phyloP scores from a whole-genome alignment of 1,140 invertebrate species.

The Triops longicaudatus region DNA sequence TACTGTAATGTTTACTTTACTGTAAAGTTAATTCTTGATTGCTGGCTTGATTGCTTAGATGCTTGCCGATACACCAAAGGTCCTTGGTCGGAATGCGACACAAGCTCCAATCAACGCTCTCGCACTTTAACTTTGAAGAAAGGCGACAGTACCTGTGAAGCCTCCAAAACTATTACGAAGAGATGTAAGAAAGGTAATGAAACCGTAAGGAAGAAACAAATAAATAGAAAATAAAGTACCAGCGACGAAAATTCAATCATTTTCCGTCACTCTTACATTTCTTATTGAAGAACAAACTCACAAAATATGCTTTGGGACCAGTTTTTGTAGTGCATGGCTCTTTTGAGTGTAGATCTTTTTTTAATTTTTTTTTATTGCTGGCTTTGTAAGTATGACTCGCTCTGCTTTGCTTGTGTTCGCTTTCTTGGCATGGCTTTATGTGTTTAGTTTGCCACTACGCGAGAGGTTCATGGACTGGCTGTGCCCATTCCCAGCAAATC shows the following conservation, averaged over 20 bases:
- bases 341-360: not conserved
- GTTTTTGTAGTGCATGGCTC: not conserved
- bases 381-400: not conserved
- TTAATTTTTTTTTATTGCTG: not conserved
- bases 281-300: not conserved
- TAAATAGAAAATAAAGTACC: not conserved
- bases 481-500: slow-evolving; percentile 6
- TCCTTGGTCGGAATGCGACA: slow-evolving; percentile 75
- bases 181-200: slow-evolving; percentile 79
- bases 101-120: slow-evolving; percentile 66
- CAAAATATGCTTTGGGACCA: not conserved
- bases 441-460: not conserved
- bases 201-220: not conserved
- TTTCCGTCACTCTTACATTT: too few species aligned
- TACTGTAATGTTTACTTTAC: too few species aligned
- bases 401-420: not conserved
- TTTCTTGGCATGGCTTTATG: slow-evolving; percentile 1
- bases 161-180: slow-evolving; percentile 75
- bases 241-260: too few species aligned
- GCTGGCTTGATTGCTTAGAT: not conserved
- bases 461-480: not conserved
- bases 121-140: slow-evolving; percentile 73
- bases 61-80: slow-evolving; percentile 69
- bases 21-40: too few species aligned
- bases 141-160: slow-evolving; percentile 65